Evolutionary conservation across 2,797 vertebrate genomes (phyloP), one percentile per base, ranked within the genome.

Genomic region (Megaceryle alcyon): DNA sequence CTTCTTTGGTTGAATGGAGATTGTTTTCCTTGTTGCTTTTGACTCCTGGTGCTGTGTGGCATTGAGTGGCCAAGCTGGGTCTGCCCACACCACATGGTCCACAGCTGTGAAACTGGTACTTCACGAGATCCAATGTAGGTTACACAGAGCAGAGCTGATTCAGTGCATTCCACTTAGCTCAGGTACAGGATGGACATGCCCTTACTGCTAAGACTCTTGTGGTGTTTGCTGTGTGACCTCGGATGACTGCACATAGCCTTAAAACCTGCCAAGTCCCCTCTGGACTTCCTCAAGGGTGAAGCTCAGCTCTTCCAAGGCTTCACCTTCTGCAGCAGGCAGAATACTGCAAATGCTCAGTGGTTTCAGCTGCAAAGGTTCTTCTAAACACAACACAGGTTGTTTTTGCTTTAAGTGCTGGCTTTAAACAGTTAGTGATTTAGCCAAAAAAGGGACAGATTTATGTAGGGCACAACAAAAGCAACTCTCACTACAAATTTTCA

Each of bases 391-490:
- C 72, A 86, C 31, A 66, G 35, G 65, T 33, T 89, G 29, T 65
- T 94, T 95, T 95, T 81, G 53, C 76, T 90, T 2, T 57, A 96
- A 83, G 73, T 72, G 41, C 69, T 92, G 79, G 87, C 86, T 94
- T 94, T 91, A 95, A 95, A 81, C 72, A 89, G 61, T 51, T 69
- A 76, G 92, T 96, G 94, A 92, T 90, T 96, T 94, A 92, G 69
- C 46, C 66, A 81, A 92, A 94, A 94, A 88, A 49, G 10, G 0
- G 87, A 82, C 89, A 93, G 94, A 92, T 95, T 96, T 96, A 96
- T 76, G 70, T 76, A 59, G 51, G 43, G 51, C 70, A 90, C 89
- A 75, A 91, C 72, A 94, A 95, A 90, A 96, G 79, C 72, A 91
- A 86, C 76, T 23, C 92, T 95, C 82, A 93, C 84, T 86, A 86